Conservation (phyloP, 2,888 invertebrate species). For the Orchesella flavescens region DNA sequence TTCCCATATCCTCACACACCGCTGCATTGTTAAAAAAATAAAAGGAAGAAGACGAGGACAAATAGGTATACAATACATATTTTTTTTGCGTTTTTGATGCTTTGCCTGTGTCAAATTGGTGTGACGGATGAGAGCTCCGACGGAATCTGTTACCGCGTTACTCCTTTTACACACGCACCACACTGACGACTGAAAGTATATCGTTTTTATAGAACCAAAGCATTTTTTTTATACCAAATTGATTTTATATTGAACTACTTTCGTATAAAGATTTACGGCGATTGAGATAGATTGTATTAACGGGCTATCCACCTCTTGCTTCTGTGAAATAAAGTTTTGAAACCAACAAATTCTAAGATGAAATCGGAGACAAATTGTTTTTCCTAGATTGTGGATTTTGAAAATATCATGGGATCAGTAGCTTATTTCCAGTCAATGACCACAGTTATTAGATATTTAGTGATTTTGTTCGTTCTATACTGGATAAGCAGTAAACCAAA, state of each 20-base stretch:
- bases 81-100: slow-evolving; percentile 15
- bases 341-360: background rate
- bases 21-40: slow-evolving; percentile 7
- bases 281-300: background rate
- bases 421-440: slow-evolving; percentile 17
- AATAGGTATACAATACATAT: slow-evolving; percentile 5
- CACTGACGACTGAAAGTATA: background rate
- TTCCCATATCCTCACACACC: slow-evolving; percentile 17
- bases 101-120: slow-evolving; percentile 52
- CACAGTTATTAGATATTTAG: background rate
- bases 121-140: slow-evolving; percentile 46
- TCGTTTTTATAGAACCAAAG: background rate
- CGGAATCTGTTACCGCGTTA: slow-evolving; percentile 39
- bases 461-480: too few relatives aligned
- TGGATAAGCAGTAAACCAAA: background rate
- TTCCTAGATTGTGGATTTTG: background rate
- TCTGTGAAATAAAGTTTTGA: too few relatives aligned
- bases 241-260: too few relatives aligned
- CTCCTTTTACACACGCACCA: background rate
- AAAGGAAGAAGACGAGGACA: slow-evolving; percentile 31
- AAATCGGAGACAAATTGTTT: background rate
- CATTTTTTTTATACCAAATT: background rate
- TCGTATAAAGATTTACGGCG: background rate
- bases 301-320: too few relatives aligned
- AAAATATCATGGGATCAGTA: background rate